These are phyloP conservation scores for Parasteatoda lunata DNA, from an alignment of 2,888 invertebrate species.

Conservation along the genomic window DNA sequence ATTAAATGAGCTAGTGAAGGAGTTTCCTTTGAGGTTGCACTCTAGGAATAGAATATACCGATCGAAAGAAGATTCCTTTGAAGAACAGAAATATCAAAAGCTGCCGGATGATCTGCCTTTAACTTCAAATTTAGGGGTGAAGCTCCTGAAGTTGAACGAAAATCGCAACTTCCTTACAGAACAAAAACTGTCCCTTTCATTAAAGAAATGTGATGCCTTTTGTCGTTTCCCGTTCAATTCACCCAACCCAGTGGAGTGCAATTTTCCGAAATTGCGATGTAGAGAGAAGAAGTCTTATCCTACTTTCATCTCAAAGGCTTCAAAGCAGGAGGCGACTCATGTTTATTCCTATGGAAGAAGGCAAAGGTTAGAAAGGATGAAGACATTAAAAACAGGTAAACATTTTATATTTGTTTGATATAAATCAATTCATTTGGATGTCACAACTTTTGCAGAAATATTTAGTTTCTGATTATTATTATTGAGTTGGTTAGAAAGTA, in stretches of 20 bases:
- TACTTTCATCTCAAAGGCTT: not conserved
- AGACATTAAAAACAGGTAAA: conserved; percentile 41
- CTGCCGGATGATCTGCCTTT: conserved; percentile 51
- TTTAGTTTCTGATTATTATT: no score
- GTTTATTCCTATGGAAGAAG: conserved; percentile 36
- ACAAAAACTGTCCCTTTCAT: not conserved
- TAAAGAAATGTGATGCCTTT: conserved; percentile 35
- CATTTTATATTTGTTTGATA: not conserved
- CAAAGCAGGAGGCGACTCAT: conserved; percentile 15
- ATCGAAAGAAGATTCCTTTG: conserved; percentile 5
- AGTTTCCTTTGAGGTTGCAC: conserved; percentile 31
- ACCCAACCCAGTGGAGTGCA: conserved; percentile 1
- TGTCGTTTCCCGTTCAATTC: conserved; percentile 51
- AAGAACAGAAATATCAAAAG: conserved; percentile 12
- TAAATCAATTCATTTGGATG: no score
- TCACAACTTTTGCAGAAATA: no score
- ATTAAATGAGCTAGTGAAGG: not conserved
- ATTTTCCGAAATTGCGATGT: conserved; percentile 46
- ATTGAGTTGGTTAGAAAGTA: no score
- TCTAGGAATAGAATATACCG: conserved; percentile 24
- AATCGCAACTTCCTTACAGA: conserved; percentile 9
- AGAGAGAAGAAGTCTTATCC: conserved; percentile 46
- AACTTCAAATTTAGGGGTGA: conserved; percentile 16
- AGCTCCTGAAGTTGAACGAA: conserved; percentile 15
- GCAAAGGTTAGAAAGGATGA: conserved; percentile 35